Evolutionary conservation across 2,797 vertebrate species (phyloP).

Genomic region (Rachycentron canadum): DNA sequence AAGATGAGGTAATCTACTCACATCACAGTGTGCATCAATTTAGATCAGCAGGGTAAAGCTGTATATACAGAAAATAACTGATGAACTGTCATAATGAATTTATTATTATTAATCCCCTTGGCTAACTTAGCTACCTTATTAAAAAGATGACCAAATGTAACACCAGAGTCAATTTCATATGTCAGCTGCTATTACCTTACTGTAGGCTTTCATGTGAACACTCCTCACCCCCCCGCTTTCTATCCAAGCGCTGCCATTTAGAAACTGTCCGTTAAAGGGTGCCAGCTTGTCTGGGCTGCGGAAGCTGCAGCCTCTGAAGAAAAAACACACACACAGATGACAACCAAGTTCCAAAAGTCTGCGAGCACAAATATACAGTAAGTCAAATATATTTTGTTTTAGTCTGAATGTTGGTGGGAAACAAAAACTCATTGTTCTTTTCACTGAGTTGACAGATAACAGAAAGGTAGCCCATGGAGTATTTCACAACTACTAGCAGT

Average conservation of each 20-base stretch:
- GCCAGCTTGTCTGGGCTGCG: conserved; percentile 76
- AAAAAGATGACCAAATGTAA: neutral
- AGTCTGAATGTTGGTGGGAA: neutral
- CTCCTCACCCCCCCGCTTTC: conserved; percentile 64
- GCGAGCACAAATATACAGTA: neutral
- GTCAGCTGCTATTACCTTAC: conserved; percentile 74
- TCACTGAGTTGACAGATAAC: neutral
- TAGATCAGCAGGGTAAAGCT: neutral
- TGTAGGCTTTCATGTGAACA: conserved; percentile 62
- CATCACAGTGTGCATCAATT: neutral
- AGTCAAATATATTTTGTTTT: neutral
- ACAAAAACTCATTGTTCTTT: neutral
- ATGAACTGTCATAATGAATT: neutral
- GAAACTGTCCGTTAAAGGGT: conserved; percentile 78
- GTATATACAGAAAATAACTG: neutral
- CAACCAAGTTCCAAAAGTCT: neutral
- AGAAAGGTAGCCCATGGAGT: too few species aligned
- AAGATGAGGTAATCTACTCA: neutral
- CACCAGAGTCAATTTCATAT: neutral
- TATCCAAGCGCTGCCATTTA: conserved; percentile 72
- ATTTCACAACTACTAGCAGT: neutral
- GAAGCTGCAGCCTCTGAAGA: conserved; percentile 73
- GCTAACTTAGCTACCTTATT: too few species aligned
- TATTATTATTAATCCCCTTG: neutral
- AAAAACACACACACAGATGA: conserved; percentile 12